Percentiles rank a stretch among this genome's conserved stretches.
Conservation (phyloP, 1,140 invertebrate genomes). For the Zophobas morio region DNA sequence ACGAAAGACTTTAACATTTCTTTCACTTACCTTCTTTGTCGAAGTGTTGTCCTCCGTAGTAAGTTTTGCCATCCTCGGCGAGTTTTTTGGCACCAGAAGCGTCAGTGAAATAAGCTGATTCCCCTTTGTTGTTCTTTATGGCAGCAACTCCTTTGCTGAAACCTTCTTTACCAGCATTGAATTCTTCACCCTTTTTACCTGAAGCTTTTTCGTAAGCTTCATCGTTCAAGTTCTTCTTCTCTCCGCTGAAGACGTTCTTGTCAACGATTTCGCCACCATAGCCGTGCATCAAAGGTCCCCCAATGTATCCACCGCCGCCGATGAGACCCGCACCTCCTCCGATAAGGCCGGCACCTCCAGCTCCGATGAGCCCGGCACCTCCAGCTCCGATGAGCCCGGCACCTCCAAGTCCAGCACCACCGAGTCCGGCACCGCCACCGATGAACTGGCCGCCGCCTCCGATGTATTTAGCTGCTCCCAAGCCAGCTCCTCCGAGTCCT, state of each 20-base stretch:
- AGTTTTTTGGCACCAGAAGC: conserved; percentile 72
- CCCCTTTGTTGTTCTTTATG: conserved; percentile 71
- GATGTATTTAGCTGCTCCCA: conserved; percentile 52
- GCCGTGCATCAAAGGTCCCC: conserved; percentile 14
- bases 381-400: conserved; percentile 63
- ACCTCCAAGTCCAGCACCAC: conserved; percentile 62
- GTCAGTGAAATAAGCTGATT: conserved; percentile 72
- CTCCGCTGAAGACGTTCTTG: conserved; percentile 71
- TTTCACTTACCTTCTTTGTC: conserved; percentile 72
- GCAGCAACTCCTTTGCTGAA: conserved; percentile 69
- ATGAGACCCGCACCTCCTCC: too few species aligned
- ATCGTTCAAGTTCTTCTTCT: conserved; percentile 71
- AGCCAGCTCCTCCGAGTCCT: conserved; percentile 57
- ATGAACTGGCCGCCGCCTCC: conserved; percentile 51
- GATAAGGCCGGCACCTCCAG: conserved; percentile 62
- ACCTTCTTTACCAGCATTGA: conserved; percentile 71
- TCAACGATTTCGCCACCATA: conserved; percentile 63
- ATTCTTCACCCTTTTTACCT: conserved; percentile 70
- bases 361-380: conserved; percentile 64
- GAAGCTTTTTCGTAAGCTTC: conserved; percentile 70
- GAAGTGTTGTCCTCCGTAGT: conserved; percentile 71
- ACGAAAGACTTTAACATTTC: too few species aligned
- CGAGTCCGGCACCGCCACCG: conserved; percentile 57
- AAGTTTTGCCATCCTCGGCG: conserved; percentile 72
- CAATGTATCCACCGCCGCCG: too few species aligned